Evolutionary conservation across 2,888 invertebrate species (phyloP).

Genomic region (Hypolimnas misippus): DNA sequence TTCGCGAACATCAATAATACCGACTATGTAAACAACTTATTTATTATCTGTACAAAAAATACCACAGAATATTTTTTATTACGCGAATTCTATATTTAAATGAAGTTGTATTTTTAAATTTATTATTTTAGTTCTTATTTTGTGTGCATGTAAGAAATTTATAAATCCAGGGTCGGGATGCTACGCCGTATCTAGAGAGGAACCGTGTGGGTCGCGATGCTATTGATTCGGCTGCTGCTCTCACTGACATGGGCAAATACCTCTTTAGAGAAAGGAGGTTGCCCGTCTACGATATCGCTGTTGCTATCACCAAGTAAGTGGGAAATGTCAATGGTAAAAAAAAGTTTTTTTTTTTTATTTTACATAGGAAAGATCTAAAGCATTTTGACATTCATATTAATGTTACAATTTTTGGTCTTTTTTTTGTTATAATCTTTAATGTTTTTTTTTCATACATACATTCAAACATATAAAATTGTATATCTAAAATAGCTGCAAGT

Average conservation of each 20-base stretch:
- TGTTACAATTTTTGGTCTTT: too few relatives aligned
- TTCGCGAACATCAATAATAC: not conserved
- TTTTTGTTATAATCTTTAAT: too few relatives aligned
- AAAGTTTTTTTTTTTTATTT: not conserved
- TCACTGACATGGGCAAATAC: conserved; percentile 99
- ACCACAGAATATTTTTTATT: too few relatives aligned
- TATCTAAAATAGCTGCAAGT: too few relatives aligned
- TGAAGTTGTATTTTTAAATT: too few relatives aligned
- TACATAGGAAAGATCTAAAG: too few relatives aligned
- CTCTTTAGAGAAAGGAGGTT: conserved; percentile 96
- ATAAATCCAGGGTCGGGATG: conserved; percentile 91
- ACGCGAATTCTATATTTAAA: too few relatives aligned
- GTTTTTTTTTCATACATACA: too few relatives aligned
- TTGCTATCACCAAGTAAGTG: conserved; percentile 97
- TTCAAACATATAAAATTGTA: too few relatives aligned
- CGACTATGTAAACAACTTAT: not conserved
- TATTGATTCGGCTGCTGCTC: conserved; percentile 96
- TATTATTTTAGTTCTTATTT: conserved; percentile 3
- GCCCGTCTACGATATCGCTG: conserved; percentile 97
- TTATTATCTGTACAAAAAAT: not conserved
- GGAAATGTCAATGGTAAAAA: not conserved
- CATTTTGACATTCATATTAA: too few relatives aligned
- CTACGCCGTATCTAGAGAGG: conserved; percentile 96
- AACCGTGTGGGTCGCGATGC: conserved; percentile 97
- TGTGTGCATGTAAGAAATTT: conserved; percentile 6